Base-by-base conservation (phyloP, 2,888 invertebrate genomes). In the Mechanitis mazaeus region DNA sequence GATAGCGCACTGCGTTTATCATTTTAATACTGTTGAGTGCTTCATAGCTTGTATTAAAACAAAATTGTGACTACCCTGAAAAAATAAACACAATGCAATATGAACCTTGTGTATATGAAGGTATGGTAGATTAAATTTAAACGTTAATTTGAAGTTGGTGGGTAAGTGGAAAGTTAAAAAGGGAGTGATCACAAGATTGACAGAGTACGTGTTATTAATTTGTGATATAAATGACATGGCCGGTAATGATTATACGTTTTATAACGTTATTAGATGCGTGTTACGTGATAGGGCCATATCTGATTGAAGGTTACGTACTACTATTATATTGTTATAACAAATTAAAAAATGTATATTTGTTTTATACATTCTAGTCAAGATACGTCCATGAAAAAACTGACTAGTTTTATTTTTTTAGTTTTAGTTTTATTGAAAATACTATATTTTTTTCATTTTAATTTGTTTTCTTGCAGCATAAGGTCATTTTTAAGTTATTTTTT, bases 1-100 rank as follows among this genome's bases (percentile, higher is more conserved):
- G 89, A 90, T 89, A 89, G 81, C 79, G 72, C 70, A 64, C 72
- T 76, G 71, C 81, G 83, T 86, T 85, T 86, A 86, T 89, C 87
- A 88, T 89, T 89, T 87, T 89, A 90, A 89, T 89, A 86, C 87
- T 76, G 71, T 73, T 80, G 80, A 87, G 88, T 87, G 87, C 83
- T 83, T 74, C 50, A 50, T 50, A 85, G 74, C 68, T 73, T 70
- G 75, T 75, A 74, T 74, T 74, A 61, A 61, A 65, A 38, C 45
- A 45, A 57, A 61, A 55, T 59, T 76, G 75, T 73, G 68, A 68
- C 68, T 57, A 64, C 38, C 65, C 61, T 50, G 7, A 33, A 47
- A 62, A 54, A 56, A 53, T 31, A 60, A 38, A 45, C n/a, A 3
- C 56, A 63, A n/a, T 61, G 55, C 0, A 77, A 64, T 61, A 60